Conservation (phyloP, 2,113 vertebrate species). For the Ptilonorhynchus violaceus region DNA sequence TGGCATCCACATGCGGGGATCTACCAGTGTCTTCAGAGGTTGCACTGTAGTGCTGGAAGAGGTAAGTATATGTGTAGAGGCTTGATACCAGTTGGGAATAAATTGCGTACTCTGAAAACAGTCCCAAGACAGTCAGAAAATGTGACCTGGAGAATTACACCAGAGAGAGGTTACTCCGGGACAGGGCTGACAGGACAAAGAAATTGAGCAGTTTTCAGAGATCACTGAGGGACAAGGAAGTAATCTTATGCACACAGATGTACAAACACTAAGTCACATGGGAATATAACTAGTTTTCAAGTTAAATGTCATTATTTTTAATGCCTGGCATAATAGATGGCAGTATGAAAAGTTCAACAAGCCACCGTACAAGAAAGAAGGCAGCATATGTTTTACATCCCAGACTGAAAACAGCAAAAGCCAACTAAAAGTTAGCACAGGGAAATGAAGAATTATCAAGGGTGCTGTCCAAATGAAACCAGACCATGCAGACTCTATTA, state of each 20-base stretch:
- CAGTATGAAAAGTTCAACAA: not conserved
- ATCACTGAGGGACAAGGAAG: not conserved
- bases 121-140: not conserved
- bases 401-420: not conserved
- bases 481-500: not conserved
- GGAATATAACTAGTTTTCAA: not conserved
- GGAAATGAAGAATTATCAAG: not conserved
- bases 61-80: not conserved
- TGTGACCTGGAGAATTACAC: not conserved
- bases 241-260: not conserved
- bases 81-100: not conserved
- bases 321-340: not conserved
- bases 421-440: not conserved
- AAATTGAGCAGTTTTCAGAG: not conserved
- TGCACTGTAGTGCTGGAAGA: not conserved
- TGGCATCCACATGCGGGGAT: not conserved
- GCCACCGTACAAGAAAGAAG: not conserved
- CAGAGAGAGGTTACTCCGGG: not conserved
- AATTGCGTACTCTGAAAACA: not conserved
- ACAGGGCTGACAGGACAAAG: not conserved
- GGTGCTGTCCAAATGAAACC: not conserved
- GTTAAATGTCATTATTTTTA: not conserved
- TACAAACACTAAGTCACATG: not conserved
- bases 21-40: not conserved
- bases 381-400: not conserved